Percentiles rank a stretch among this genome's conserved stretches.
These are phyloP conservation scores for Puffinus mauretanicus DNA, from an alignment of 2,113 vertebrate genomes.

Conservation along the genomic window DNA sequence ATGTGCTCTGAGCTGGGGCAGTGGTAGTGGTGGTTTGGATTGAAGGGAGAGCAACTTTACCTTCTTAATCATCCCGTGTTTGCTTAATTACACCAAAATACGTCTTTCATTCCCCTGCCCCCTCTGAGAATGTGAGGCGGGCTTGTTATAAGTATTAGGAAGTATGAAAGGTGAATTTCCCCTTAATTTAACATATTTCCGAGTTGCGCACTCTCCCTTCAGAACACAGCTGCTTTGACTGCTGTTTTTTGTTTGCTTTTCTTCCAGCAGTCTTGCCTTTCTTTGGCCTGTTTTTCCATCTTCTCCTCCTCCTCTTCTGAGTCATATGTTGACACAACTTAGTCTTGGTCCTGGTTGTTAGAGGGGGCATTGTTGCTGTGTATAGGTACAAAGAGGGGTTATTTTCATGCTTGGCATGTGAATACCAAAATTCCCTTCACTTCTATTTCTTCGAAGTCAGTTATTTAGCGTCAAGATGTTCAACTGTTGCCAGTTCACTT, in stretches of 20 bases:
- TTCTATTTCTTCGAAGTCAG: neutral
- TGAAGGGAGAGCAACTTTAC: neutral
- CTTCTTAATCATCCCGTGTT: neutral
- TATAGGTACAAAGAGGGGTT: neutral
- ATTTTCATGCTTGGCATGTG: neutral
- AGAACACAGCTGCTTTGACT: conserved; percentile 42
- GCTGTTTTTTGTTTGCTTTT: conserved; percentile 51
- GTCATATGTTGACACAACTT: conserved; percentile 56
- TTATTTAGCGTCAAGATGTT: neutral
- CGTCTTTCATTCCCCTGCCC: neutral
- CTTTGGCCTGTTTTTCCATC: conserved; percentile 50
- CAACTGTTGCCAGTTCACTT: neutral
- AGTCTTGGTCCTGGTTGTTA: neutral
- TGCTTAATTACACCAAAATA: conserved; percentile 20
- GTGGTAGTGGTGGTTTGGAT: conserved; percentile 12
- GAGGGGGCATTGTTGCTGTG: neutral
- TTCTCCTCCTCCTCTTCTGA: conserved; percentile 50
- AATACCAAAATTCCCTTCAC: neutral
- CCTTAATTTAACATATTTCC: neutral
- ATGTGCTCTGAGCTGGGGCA: neutral
- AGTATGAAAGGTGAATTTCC: neutral
- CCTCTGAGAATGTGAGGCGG: neutral
- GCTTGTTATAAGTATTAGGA: conserved; percentile 21
- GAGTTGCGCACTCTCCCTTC: neutral
- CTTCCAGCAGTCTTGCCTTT: conserved; percentile 47